phyloP scores from a whole-genome alignment of 2,888 invertebrate species.

The Pollenia amentaria region DNA sequence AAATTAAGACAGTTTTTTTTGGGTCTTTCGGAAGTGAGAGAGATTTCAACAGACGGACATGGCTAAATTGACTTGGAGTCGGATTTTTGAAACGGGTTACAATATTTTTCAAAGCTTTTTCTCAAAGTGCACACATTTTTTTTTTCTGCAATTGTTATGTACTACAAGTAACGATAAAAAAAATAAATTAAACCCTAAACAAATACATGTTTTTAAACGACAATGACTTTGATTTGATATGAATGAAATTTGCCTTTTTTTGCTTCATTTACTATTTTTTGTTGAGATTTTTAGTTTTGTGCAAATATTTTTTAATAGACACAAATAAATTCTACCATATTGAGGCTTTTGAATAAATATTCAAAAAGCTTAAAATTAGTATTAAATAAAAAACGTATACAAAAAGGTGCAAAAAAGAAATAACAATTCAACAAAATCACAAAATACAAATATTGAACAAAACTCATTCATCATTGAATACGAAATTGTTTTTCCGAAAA shows the following conservation, averaged over 20 bases:
- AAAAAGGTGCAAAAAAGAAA: slow-evolving; percentile 47
- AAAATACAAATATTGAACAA: slow-evolving; percentile 24
- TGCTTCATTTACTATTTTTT: background rate
- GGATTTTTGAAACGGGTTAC: too few species aligned
- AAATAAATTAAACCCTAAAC: slow-evolving; percentile 20
- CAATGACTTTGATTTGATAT: slow-evolving; percentile 71
- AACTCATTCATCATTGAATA: background rate
- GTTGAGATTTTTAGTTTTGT: slow-evolving; percentile 14
- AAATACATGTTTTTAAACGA: slow-evolving; percentile 49
- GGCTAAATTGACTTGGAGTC: too few species aligned
- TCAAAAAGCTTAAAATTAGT: slow-evolving; percentile 64
- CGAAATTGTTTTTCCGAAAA: background rate
- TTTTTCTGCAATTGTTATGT: slow-evolving; percentile 23
- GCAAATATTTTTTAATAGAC: slow-evolving; percentile 17
- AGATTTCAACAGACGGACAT: too few species aligned
- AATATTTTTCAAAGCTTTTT: background rate
- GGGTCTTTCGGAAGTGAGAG: too few species aligned
- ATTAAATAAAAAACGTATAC: slow-evolving; percentile 63
- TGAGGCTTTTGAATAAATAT: slow-evolving; percentile 65
- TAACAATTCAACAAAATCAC: slow-evolving; percentile 31
- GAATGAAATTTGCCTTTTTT: slow-evolving; percentile 46
- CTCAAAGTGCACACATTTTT: slow-evolving; percentile 26
- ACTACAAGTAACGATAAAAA: background rate
- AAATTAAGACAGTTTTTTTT: too few species aligned
- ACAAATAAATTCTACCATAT: slow-evolving; percentile 49